Conservation (phyloP, 2,113 vertebrate species). For the Rhinogobius similis region DNA sequence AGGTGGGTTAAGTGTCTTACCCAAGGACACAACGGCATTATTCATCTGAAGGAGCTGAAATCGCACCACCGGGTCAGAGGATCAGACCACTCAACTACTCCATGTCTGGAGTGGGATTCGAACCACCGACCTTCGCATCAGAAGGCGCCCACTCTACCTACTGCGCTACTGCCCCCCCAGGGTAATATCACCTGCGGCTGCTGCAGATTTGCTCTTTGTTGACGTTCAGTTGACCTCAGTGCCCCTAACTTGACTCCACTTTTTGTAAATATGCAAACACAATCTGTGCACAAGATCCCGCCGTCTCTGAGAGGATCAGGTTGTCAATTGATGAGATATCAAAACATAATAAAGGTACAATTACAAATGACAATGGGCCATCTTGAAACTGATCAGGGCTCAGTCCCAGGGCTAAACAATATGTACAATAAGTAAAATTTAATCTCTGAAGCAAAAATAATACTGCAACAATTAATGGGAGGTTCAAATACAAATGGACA, state of each 20-base stretch:
- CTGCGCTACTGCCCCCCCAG: too few species aligned
- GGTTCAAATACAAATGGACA: not conserved
- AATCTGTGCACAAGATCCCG: conserved; percentile 1
- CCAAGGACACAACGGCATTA: too few species aligned
- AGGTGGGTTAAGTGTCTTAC: too few species aligned
- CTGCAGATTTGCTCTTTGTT: not conserved
- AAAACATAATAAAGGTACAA: not conserved
- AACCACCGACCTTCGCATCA: too few species aligned
- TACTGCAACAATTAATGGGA: not conserved
- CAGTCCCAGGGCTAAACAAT: not conserved
- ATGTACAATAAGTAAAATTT: not conserved
- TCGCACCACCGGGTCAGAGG: too few species aligned
- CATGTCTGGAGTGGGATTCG: too few species aligned
- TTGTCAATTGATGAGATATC: not conserved
- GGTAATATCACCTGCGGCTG: not conserved
- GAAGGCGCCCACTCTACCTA: too few species aligned
- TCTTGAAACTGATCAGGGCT: conserved; percentile 23
- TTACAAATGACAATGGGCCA: not conserved
- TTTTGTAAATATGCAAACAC: not conserved
- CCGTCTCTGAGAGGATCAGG: conserved; percentile 19
- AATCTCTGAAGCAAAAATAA: not conserved
- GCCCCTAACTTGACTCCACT: conserved; percentile 15
- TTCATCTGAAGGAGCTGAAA: too few species aligned
- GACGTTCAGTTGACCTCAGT: not conserved
- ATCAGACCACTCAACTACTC: too few species aligned